Evolutionary conservation across 2,113 vertebrate species (phyloP).

Genomic region (Datnioides undecimradiatus): DNA sequence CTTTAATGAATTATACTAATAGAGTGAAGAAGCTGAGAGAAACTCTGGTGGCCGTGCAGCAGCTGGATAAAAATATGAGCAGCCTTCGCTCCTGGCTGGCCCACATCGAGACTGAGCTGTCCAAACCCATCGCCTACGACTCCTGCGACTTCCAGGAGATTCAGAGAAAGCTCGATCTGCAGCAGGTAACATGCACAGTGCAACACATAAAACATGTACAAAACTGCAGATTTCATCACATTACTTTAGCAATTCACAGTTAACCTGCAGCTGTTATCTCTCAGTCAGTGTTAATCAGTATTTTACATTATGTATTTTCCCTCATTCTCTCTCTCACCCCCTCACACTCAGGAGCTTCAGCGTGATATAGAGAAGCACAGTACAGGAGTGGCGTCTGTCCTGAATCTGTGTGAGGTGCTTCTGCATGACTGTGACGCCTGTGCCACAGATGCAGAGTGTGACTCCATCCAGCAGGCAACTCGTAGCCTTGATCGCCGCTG

Average conservation of each 20-base stretch:
- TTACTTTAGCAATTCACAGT: not conserved
- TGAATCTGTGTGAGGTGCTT: constrained; percentile 97
- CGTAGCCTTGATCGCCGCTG: constrained; percentile 95
- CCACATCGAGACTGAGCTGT: constrained; percentile 94
- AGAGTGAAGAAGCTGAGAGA: constrained; percentile 97
- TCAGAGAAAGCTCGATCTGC: constrained; percentile 93
- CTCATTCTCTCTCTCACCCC: not conserved
- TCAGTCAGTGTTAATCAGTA: not conserved
- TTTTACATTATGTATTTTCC: too few relatives aligned
- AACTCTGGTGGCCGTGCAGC: constrained; percentile 95
- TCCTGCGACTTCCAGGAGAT: constrained; percentile 94
- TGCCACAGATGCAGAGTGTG: constrained; percentile 93
- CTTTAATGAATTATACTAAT: not conserved
- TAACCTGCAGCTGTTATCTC: too few relatives aligned
- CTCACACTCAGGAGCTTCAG: constrained; percentile 89
- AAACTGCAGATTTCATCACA: not conserved
- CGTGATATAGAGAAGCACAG: constrained; percentile 98
- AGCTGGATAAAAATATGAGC: constrained; percentile 98
- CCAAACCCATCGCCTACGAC: constrained; percentile 93
- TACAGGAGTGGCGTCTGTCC: constrained; percentile 94
- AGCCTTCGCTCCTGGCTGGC: constrained; percentile 93
- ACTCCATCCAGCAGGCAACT: constrained; percentile 97
- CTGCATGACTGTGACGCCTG: constrained; percentile 98
- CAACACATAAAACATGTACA: not conserved
- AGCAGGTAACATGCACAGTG: constrained; percentile 87